Percentiles rank a stretch among this genome's conserved stretches.
Conservation (phyloP, 2,888 invertebrate genomes). For the Cosmia trapezina region DNA sequence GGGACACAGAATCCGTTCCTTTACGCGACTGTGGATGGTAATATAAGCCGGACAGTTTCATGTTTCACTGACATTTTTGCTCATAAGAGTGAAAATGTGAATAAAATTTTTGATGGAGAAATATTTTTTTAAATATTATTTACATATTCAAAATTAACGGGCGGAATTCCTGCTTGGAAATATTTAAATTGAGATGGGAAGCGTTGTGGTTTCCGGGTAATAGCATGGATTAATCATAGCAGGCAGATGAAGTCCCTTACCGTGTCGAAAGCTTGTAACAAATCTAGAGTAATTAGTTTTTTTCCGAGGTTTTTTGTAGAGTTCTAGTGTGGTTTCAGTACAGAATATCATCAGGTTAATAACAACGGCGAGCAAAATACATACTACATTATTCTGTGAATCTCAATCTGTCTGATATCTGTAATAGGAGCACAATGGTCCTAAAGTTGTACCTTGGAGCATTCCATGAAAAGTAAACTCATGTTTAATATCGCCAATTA, state of each 20-base stretch:
- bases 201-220: neutral
- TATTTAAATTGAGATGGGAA: conserved; percentile 36
- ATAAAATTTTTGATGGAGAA: neutral
- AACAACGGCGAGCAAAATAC: neutral
- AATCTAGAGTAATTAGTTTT: conserved; percentile 13
- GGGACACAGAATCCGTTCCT: conserved; percentile 52
- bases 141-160: conserved; percentile 20
- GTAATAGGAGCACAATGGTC: neutral
- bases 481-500: neutral
- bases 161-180: conserved; percentile 10
- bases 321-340: neutral
- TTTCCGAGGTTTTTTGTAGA: neutral
- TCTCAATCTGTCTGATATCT: neutral
- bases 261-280: conserved; percentile 5
- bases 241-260: conserved; percentile 1
- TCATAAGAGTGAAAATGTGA: conserved; percentile 17
- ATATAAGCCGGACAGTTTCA: conserved; percentile 29
- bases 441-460: neutral
- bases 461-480: neutral
- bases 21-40: conserved; percentile 31
- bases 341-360: neutral
- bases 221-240: conserved; percentile 24
- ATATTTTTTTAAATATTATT: conserved; percentile 35
- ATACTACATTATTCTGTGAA: neutral
- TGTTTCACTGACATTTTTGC: conserved; percentile 18